Conservation (phyloP, 2,113 vertebrate species). For the Oryctolagus cuniculus region DNA sequence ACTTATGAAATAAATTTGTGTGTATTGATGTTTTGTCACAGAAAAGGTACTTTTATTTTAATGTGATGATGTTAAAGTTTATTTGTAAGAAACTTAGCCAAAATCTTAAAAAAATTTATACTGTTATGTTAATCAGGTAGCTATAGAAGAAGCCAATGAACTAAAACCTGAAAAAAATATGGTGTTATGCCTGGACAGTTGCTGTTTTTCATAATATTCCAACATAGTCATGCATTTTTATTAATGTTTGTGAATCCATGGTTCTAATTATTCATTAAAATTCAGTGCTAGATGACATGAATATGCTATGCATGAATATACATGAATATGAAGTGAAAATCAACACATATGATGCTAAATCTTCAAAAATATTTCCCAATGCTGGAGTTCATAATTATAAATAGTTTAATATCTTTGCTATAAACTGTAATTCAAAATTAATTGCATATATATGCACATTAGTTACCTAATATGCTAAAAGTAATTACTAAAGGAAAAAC, state of each 20-base stretch:
- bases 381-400: constrained; percentile 45
- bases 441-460: constrained; percentile 39
- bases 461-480: constrained; percentile 36
- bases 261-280: constrained; percentile 75
- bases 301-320: constrained; percentile 66
- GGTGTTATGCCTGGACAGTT: constrained; percentile 5
- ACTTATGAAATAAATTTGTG: not conserved
- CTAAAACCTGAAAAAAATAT: constrained; percentile 27
- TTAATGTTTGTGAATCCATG: constrained; percentile 52
- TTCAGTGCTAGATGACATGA: constrained; percentile 64
- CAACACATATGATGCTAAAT: constrained; percentile 21
- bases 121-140: not conserved
- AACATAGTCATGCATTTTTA: constrained; percentile 73
- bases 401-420: constrained; percentile 44
- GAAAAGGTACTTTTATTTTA: not conserved
- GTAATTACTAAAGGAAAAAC: constrained; percentile 32
- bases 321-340: constrained; percentile 71
- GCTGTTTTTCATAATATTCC: constrained; percentile 49
- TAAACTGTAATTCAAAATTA: constrained; percentile 54
- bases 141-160: not conserved
- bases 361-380: constrained; percentile 12
- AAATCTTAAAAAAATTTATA: not conserved
- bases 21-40: not conserved
- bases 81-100: not conserved
- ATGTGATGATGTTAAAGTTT: not conserved